Conservation (phyloP, 2,888 invertebrate species). For the Scaptomyza flava region DNA sequence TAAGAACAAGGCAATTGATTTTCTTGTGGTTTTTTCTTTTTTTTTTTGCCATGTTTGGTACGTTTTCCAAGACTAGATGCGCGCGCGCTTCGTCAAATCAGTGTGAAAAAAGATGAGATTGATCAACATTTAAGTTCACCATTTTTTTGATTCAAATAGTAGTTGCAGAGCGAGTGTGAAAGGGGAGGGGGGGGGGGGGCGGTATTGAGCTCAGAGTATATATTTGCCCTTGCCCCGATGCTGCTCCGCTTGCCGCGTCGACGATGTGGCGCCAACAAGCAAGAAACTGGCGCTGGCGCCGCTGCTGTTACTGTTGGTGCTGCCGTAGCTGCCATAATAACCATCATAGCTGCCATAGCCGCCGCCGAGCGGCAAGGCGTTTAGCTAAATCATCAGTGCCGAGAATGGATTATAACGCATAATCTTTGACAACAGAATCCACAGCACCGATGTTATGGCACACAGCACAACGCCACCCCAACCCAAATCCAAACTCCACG, state of each 20-base stretch:
- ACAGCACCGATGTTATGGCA: slow-evolving; percentile 92
- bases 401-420: slow-evolving; percentile 95
- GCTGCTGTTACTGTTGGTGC: slow-evolving; percentile 67
- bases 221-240: slow-evolving; percentile 73
- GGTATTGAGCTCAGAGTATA: slow-evolving; percentile 52
- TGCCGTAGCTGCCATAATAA: slow-evolving; percentile 65
- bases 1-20: slow-evolving; percentile 71
- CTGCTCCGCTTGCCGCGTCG: slow-evolving; percentile 70
- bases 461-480: slow-evolving; percentile 95
- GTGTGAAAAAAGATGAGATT: slow-evolving; percentile 22
- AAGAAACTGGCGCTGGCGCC: slow-evolving; percentile 66
- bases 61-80: slow-evolving; percentile 50
- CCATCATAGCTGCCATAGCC: slow-evolving; percentile 51
- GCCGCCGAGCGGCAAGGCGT: slow-evolving; percentile 78
- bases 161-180: neutral
- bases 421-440: slow-evolving; percentile 95
- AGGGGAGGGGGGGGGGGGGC: slow-evolving; percentile 2
- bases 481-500: slow-evolving; percentile 93
- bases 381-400: slow-evolving; percentile 87
- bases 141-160: neutral
- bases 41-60: slow-evolving; percentile 50
- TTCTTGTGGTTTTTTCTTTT: slow-evolving; percentile 30
- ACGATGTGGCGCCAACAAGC: slow-evolving; percentile 59
- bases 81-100: neutral
- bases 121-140: neutral